phyloP scores from a whole-genome alignment of 2,888 invertebrate species.

The Rhaphigaster nebulosa region DNA sequence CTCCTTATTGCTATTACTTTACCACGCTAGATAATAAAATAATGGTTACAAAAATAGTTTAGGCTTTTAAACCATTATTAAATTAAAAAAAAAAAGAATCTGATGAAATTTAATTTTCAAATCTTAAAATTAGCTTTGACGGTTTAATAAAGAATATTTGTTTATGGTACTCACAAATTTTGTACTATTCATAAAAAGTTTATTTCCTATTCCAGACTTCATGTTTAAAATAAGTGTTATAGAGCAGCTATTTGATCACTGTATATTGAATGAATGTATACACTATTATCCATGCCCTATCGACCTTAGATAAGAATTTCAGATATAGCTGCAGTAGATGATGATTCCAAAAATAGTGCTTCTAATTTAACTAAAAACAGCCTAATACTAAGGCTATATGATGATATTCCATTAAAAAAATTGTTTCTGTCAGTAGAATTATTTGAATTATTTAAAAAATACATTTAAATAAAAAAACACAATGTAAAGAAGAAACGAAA shows the following conservation, averaged over 20 bases:
- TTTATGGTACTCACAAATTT: slow-evolving; percentile 11
- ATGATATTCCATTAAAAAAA: no score
- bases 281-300: not conserved
- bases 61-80: not conserved
- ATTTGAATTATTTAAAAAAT: no score
- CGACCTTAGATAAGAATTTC: slow-evolving; percentile 32
- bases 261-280: slow-evolving; percentile 3
- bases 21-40: slow-evolving; percentile 68
- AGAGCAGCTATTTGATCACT: not conserved
- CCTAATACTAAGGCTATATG: no score
- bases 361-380: slow-evolving; percentile 1
- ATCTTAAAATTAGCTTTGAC: no score
- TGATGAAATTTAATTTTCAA: not conserved
- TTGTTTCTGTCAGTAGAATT: no score
- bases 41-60: not conserved
- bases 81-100: not conserved
- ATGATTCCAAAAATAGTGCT: not conserved
- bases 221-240: not conserved
- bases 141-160: not conserved
- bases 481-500: no score
- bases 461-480: no score
- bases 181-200: slow-evolving; percentile 13
- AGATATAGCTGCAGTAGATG: not conserved
- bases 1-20: slow-evolving; percentile 88
- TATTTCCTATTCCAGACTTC: slow-evolving; percentile 22